Conservation (phyloP, 2,797 vertebrate species). For the Catharus ustulatus region DNA sequence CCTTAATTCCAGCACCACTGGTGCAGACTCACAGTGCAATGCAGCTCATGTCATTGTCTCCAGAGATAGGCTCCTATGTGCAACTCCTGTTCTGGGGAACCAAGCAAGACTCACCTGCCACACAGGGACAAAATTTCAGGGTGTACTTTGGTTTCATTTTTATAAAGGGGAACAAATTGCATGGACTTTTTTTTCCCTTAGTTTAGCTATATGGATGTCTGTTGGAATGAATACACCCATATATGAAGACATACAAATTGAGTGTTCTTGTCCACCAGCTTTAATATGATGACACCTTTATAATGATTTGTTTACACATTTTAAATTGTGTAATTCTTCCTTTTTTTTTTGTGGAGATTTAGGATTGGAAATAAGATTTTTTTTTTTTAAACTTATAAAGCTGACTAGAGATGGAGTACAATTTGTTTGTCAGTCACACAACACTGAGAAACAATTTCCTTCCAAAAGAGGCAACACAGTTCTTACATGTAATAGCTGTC, state of each 20-base stretch:
- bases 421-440: background rate
- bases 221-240: background rate
- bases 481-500: background rate
- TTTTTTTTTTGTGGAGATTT: background rate
- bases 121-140: background rate
- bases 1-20: background rate
- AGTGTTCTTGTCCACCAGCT: background rate
- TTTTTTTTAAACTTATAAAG: background rate
- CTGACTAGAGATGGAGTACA: background rate
- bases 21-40: background rate
- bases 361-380: background rate
- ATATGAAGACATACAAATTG: background rate
- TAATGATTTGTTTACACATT: background rate
- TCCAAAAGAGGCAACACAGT: background rate
- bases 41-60: background rate
- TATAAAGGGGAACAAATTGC: background rate
- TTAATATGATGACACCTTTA: background rate
- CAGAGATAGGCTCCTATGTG: rapidly evolving
- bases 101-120: background rate
- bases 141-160: background rate
- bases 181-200: background rate
- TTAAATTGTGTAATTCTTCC: background rate
- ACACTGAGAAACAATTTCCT: background rate
- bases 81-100: background rate
- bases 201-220: background rate